Base-by-base conservation (phyloP, 2,888 invertebrate species). In the Eurois occulta region DNA sequence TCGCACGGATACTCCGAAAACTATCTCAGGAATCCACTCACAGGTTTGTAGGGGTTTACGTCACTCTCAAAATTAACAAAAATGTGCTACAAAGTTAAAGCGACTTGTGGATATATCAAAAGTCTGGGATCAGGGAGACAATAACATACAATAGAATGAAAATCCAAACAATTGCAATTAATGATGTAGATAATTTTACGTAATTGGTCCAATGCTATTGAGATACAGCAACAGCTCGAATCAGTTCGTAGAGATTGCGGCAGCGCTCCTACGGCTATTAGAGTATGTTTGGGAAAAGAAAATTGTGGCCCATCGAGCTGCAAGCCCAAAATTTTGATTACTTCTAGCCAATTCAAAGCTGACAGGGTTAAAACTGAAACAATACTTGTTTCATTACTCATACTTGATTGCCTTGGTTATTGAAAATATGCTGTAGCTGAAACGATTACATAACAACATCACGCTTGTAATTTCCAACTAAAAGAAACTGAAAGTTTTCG, bases 1-100 rank as follows among this genome's bases (percentile, higher is more conserved):
- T 95, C 95, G 52, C 96, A 97, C 77, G 96, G 96, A 18, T 94
- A 94, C 83, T 95, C 96, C 0, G 97, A 96, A 80, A 97, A 97
- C 89, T 97, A 97, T 88, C 91, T 96, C 66, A 95, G 95, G 84
- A 97, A 97, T 92, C 97, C 97, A 62, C 95, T 97, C 48, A 97
- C 96, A 88, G 97, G 97, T 81, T 71, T 43, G 77, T 69, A 38
- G 28, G 16, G 8, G 18, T 4, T 60, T 32, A 58, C 8, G 18
- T 32, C 18, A 1, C 13, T 58, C 18, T 60, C 28, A 16, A 58
- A 55, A 58, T 58, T 58, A 58, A 58, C 28, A 18, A 32, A 60
- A 8, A 60, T 18, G 13, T n/a, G 11, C 13, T 7, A 28, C 58
- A 28, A 58, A 16, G 7, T 58, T 28, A 18, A 18, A 28, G 28